These are phyloP conservation scores for Pluvialis apricaria DNA, from an alignment of 2,113 vertebrate genomes.

Conservation along the genomic window DNA sequence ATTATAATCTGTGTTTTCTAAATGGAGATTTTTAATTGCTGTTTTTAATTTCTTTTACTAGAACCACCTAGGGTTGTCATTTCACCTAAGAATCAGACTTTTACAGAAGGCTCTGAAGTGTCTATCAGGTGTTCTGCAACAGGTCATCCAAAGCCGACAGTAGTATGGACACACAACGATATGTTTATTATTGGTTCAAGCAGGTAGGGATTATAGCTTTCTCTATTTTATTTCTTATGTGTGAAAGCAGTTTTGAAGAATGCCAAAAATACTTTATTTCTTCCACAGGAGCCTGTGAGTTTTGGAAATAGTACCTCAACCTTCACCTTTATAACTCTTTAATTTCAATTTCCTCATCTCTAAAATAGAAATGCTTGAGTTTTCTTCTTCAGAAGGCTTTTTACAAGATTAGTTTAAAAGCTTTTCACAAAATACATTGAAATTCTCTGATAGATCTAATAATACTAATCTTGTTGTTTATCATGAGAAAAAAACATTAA, in stretches of 20 bases:
- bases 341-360: not conserved
- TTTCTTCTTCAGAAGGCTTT: not conserved
- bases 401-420: not conserved
- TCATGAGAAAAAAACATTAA: not conserved
- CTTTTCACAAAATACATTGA: not conserved
- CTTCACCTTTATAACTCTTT: not conserved
- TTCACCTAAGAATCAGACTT: constrained; percentile 88
- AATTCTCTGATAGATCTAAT: not conserved
- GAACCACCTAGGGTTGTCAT: constrained; percentile 83
- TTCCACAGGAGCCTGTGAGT: not conserved
- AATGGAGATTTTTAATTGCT: not conserved
- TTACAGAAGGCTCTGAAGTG: constrained; percentile 83
- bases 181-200: constrained; percentile 86
- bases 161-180: constrained; percentile 89
- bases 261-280: not conserved
- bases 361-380: not conserved
- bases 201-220: constrained; percentile 75
- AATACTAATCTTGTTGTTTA: not conserved
- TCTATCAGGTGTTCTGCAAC: constrained; percentile 85
- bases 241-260: not conserved
- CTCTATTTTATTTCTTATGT: not conserved
- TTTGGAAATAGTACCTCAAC: not conserved
- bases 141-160: constrained; percentile 84
- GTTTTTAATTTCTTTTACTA: constrained; percentile 52
- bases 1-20: not conserved